A percentile compares a stretch with the other conserved stretches of the same genome.
phyloP scores from a whole-genome alignment of 1,140 invertebrate species.

The Penaeus indicus region DNA sequence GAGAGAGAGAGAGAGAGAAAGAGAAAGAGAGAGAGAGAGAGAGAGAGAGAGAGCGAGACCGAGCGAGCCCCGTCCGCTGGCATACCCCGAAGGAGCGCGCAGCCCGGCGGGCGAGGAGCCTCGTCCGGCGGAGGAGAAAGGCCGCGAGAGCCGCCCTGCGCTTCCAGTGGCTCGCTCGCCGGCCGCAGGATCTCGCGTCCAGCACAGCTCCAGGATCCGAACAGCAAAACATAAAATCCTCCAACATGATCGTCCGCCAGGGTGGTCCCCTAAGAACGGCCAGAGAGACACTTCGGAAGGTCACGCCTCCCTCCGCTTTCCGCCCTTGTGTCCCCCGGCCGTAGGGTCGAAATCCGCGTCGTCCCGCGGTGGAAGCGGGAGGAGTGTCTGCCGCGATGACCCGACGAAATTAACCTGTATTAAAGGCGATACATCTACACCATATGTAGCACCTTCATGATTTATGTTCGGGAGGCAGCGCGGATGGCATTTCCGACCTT shows the following conservation, averaged over 20 bases:
- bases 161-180: no score
- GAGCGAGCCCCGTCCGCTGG: not conserved
- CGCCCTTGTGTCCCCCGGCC: not conserved
- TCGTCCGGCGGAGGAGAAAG: no score
- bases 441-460: constrained; percentile 61
- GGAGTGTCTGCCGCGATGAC: constrained; percentile 23
- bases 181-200: no score
- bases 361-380: not conserved
- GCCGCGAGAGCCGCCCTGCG: no score
- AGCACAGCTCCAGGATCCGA: constrained; percentile 30
- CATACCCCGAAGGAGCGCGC: no score
- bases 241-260: constrained; percentile 33
- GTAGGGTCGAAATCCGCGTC: not conserved
- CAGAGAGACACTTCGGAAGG: not conserved
- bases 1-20: constrained; percentile 41
- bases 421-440: constrained; percentile 63
- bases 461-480: constrained; percentile 31
- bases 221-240: constrained; percentile 36
- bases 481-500: constrained; percentile 34
- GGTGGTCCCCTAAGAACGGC: constrained; percentile 20
- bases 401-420: constrained; percentile 62
- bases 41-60: not conserved
- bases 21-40: constrained; percentile 57
- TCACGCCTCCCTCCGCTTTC: not conserved
- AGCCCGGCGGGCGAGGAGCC: no score